Conservation (phyloP, 2,888 invertebrate genomes). For the Tortrix viridana region DNA sequence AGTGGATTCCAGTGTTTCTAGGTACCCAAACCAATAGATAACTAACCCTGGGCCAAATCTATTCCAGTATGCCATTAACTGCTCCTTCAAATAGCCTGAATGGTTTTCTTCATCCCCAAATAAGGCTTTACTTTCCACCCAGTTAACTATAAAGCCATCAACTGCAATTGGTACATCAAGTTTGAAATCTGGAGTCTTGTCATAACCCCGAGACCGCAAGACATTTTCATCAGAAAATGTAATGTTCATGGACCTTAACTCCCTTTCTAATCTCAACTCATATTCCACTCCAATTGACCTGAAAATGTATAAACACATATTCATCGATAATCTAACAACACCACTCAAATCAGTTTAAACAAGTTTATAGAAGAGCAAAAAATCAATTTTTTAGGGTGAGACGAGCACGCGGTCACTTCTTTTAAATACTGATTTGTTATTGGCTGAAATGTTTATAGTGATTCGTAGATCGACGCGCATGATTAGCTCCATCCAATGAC, state of each 20-base stretch:
- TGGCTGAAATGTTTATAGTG: too few relatives aligned
- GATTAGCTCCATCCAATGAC: too few relatives aligned
- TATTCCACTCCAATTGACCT: conserved; percentile 94
- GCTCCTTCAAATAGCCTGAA: conserved; percentile 91
- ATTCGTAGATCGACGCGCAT: too few relatives aligned
- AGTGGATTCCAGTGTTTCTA: conserved; percentile 87
- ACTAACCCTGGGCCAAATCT: conserved; percentile 97
- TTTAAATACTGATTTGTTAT: too few relatives aligned
- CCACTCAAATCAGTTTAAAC: too few relatives aligned
- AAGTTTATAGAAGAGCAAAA: too few relatives aligned
- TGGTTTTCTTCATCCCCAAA: conserved; percentile 95
- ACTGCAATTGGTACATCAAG: conserved; percentile 94
- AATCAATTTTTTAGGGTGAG: too few relatives aligned
- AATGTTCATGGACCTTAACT: conserved; percentile 78
- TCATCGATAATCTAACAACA: too few relatives aligned
- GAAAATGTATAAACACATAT: conserved; percentile 47
- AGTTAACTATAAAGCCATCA: conserved; percentile 93
- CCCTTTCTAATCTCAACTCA: conserved; percentile 89
- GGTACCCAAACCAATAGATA: conserved; percentile 97
- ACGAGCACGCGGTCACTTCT: too few relatives aligned
- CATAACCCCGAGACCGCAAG: conserved; percentile 92
- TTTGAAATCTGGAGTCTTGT: conserved; percentile 97
- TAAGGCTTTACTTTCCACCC: conserved; percentile 98
- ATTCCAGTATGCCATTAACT: conserved; percentile 95
- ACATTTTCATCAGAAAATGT: conserved; percentile 89